A percentile compares a stretch with the other conserved stretches of the same genome.
phyloP scores from a whole-genome alignment of 1,140 invertebrate genomes.

The Antheraea pernyi region DNA sequence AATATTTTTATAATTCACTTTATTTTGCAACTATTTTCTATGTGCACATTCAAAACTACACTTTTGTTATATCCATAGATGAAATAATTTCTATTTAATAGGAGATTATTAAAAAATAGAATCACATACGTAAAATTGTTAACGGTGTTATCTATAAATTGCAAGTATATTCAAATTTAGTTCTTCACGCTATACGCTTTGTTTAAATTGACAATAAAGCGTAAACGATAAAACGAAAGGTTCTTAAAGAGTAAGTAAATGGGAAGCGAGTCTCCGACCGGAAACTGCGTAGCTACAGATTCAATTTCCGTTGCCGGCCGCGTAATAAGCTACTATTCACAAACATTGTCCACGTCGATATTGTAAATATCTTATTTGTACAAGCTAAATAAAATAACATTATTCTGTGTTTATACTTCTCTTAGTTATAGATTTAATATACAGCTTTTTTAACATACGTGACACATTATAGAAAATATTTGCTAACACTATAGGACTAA shows the following conservation, averaged over 20 bases:
- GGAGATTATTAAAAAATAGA: background rate
- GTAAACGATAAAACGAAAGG: conserved; percentile 32
- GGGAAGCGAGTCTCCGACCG: conserved; percentile 53
- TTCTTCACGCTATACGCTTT: too few relatives aligned
- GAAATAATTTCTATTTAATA: too few relatives aligned
- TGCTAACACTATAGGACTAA: too few relatives aligned
- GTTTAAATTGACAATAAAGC: conserved; percentile 40
- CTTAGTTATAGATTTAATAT: background rate
- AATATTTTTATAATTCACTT: too few relatives aligned
- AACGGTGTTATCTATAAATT: too few relatives aligned
- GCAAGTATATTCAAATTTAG: too few relatives aligned
- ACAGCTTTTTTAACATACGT: background rate
- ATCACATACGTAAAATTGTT: too few relatives aligned
- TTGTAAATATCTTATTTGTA: conserved; percentile 22
- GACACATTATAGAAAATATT: too few relatives aligned
- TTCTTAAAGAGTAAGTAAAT: conserved; percentile 36
- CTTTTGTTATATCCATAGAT: too few relatives aligned
- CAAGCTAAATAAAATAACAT: background rate
- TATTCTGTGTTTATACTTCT: background rate
- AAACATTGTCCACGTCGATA: conserved; percentile 35
- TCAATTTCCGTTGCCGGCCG: conserved; percentile 68
- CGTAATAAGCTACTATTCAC: conserved; percentile 68
- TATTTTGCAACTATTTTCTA: too few relatives aligned
- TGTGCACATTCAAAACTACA: too few relatives aligned
- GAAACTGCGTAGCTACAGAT: conserved; percentile 72